Evolutionary conservation across 2,113 vertebrate genomes (phyloP), one percentile per base, ranked within the genome.

Genomic region (Echinops telfairi): DNA sequence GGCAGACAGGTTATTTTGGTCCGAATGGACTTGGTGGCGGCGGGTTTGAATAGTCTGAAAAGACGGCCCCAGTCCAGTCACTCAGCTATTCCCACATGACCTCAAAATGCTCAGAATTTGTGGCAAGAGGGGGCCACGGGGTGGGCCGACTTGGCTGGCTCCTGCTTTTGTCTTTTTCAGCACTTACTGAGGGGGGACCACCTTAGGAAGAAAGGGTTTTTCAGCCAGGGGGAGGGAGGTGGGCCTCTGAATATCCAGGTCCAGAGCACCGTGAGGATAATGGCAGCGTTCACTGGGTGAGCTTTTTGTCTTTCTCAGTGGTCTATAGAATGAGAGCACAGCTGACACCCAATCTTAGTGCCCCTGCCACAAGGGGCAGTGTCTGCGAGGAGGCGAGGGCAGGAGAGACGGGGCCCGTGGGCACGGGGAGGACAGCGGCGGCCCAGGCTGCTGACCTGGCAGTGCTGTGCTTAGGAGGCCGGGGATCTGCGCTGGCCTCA

Each of bases 401-500:
- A 4, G 3, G 58, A 0, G 6, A 25, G 22, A 2, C 25, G 43
- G 5, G 36, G 19, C 1, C 33, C 27, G 4, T 14, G 36, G 40
- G 33, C 5, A 6, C 7, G 16, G 43, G 73, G 86, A 86, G 31
- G 33, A 20, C 0, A 6, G 93, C 86, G 89, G 80, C 92, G 76
- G 9, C 23, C 58, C 22, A 43, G 88, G 62, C 33, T 75, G 85
- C 97, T 97, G 94, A 98, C 98, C 98, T 98, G 97, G 97, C 96
- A 98, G 97, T 43, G 95, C 82, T 84, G 97, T 99, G 98, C 98
- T 98, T 83, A 99, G 97, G 81, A 99, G 98, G 97, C 95, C 98
- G 92, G 98, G 96, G 90, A 98, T 96, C 91, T 99, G 98, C 8
- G 97, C 95, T 81, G 98, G 98, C 86, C 98, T 97, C 96, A 98